Conservation (phyloP, 1,140 invertebrate genomes). For the Aphelinus certus region DNA sequence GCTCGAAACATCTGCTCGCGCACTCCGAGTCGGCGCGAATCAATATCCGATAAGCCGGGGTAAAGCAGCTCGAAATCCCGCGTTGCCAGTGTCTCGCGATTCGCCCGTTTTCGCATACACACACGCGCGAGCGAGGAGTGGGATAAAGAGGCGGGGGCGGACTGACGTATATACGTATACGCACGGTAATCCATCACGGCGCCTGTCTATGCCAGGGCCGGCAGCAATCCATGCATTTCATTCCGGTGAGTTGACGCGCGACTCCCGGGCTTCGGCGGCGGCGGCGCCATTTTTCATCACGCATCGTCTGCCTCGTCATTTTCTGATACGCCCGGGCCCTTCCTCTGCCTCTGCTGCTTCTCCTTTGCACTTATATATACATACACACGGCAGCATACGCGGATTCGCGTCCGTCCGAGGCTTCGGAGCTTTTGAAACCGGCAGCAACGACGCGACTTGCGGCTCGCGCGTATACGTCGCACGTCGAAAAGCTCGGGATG, state of each 20-base stretch:
- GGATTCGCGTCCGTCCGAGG: too few relatives aligned
- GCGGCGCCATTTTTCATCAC: conserved; percentile 62
- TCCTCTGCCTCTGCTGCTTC: conserved; percentile 15
- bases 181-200: conserved; percentile 61
- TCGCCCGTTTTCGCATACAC: neutral
- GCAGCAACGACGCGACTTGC: too few relatives aligned
- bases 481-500: too few relatives aligned
- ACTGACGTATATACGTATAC: conserved; percentile 33
- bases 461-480: too few relatives aligned
- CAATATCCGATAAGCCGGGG: too few relatives aligned
- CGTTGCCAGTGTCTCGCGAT: neutral
- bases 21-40: too few relatives aligned
- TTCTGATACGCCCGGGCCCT: conserved; percentile 49
- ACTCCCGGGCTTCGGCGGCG: neutral
- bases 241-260: conserved; percentile 60
- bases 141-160: neutral
- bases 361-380: neutral
- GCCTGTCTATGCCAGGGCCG: conserved; percentile 59
- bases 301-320: conserved; percentile 57
- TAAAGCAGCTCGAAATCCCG: too few relatives aligned
- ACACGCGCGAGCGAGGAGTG: neutral
- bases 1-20: too few relatives aligned
- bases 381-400: neutral
- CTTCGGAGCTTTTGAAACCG: too few relatives aligned
- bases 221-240: conserved; percentile 63